A percentile compares a stretch with the other conserved stretches of the same genome.
Evolutionary conservation across 2,888 invertebrate species (phyloP).

Genomic region (Diplazon laetatorius): DNA sequence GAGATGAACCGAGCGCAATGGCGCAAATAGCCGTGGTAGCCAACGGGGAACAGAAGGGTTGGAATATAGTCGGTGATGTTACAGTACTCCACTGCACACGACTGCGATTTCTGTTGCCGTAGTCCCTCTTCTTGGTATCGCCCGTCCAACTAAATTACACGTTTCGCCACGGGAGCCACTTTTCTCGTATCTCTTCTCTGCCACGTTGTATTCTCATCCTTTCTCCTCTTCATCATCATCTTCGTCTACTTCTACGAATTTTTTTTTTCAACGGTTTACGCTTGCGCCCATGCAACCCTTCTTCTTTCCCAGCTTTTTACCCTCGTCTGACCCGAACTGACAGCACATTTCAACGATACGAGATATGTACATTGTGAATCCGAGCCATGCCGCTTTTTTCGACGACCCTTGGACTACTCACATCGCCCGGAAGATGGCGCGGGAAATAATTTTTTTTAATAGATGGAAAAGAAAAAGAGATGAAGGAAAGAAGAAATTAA

Average conservation of each 20-base stretch:
- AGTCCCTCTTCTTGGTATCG: conserved; percentile 53
- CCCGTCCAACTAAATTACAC: conserved; percentile 60
- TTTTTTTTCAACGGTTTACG: no score
- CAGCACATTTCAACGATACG: conserved; percentile 54
- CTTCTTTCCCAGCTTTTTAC: conserved; percentile 24
- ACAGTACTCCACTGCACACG: conserved; percentile 8
- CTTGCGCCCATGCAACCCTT: neutral
- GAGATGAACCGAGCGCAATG: no score
- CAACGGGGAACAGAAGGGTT: no score
- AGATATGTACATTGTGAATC: no score
- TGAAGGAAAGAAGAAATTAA: conserved; percentile 14
- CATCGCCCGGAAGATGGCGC: no score
- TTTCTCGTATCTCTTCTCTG: conserved; percentile 56
- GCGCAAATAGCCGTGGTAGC: no score
- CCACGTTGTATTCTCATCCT: neutral
- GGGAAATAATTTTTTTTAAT: no score
- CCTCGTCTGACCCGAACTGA: conserved; percentile 17
- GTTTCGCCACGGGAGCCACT: conserved; percentile 60
- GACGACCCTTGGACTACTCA: no score
- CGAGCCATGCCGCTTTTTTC: neutral
- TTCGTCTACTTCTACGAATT: neutral
- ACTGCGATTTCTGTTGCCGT: conserved; percentile 20
- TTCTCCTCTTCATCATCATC: conserved; percentile 13
- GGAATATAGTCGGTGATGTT: neutral
- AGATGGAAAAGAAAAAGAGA: no score